A percentile compares a stretch with the other conserved stretches of the same genome.
phyloP scores from a whole-genome alignment of 1,140 invertebrate species.

The Bactericera cockerelli region DNA sequence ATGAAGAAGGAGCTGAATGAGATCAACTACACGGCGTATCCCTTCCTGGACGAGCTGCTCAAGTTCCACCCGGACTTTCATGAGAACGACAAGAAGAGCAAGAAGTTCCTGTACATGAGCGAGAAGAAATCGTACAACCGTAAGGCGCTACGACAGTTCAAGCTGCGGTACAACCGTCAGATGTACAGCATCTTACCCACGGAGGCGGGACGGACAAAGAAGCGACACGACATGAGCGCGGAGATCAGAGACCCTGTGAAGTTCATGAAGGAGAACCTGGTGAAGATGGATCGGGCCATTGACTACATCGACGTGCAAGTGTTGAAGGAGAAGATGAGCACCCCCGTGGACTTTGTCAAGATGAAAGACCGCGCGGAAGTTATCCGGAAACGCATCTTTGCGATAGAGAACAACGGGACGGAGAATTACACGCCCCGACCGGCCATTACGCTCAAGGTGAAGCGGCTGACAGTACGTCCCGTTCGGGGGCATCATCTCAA shows the following conservation, averaged over 20 bases:
- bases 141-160: not conserved
- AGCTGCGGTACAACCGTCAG: not conserved
- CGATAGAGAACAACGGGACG: not conserved
- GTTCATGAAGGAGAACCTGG: not conserved
- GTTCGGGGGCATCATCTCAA: not conserved
- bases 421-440: not conserved
- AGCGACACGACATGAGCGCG: not conserved
- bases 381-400: not conserved
- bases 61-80: not conserved
- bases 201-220: not conserved
- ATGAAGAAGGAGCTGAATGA: not conserved
- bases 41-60: not conserved
- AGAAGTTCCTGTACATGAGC: not conserved
- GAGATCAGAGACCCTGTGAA: not conserved
- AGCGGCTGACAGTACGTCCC: not conserved
- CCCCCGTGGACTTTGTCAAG: not conserved
- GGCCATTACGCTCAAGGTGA: not conserved
- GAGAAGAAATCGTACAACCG: not conserved
- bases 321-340: not conserved
- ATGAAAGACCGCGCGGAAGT: not conserved
- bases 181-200: not conserved
- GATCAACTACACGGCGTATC: slow-evolving; percentile 1
- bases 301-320: slow-evolving; percentile 4
- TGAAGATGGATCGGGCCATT: not conserved
- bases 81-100: not conserved